phyloP scores from a whole-genome alignment of 2,113 vertebrate genomes.

The Ovibos moschatus region DNA sequence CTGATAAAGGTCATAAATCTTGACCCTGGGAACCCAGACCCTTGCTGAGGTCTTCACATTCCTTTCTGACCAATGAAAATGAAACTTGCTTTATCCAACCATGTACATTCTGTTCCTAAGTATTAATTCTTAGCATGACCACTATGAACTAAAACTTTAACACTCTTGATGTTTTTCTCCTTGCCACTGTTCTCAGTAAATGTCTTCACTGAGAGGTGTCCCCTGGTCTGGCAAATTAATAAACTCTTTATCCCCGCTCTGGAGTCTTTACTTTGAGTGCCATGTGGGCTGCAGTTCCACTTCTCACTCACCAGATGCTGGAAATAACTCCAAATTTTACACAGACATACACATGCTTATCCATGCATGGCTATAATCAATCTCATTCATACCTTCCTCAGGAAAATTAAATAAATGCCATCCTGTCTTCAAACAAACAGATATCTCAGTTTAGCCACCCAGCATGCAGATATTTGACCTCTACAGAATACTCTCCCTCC shows the following conservation, averaged over 20 bases:
- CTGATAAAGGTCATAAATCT: neutral
- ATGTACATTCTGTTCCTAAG: fast-evolving
- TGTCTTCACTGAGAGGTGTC: neutral
- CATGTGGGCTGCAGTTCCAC: neutral
- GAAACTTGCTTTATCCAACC: neutral
- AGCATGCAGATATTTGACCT: neutral
- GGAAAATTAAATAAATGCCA: neutral
- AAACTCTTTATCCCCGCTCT: neutral
- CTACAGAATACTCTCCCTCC: neutral
- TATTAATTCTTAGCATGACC: neutral
- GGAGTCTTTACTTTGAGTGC: neutral
- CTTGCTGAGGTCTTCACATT: neutral
- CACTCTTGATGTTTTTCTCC: neutral
- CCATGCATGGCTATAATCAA: neutral
- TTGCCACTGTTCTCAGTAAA: neutral
- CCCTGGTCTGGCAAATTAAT: neutral
- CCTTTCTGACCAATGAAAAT: neutral
- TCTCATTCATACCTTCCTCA: neutral
- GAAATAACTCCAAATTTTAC: neutral
- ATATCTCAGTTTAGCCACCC: neutral
- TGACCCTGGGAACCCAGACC: neutral
- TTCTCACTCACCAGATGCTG: neutral
- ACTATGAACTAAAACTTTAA: neutral
- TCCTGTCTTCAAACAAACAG: neutral
- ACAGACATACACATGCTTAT: neutral